These are phyloP conservation scores for Drosophila micromelanica DNA, from an alignment of 1,140 invertebrate genomes.

Conservation along the genomic window DNA sequence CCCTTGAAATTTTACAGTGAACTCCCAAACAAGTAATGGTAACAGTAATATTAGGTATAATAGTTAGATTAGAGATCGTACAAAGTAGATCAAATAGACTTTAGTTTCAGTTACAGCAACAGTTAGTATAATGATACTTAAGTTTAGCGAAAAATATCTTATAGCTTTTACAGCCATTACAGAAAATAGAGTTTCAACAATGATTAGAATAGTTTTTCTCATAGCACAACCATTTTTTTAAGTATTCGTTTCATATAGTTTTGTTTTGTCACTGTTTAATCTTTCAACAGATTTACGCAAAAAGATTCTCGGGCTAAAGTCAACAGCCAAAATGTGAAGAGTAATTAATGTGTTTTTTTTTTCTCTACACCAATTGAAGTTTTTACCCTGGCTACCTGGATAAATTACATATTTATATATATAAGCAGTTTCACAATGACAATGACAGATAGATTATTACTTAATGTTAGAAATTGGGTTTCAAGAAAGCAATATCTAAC, in stretches of 20 bases:
- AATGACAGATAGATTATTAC: slow-evolving; percentile 44
- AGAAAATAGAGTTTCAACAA: slow-evolving; percentile 64
- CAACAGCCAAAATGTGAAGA: slow-evolving; percentile 72
- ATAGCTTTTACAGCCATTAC: slow-evolving; percentile 29
- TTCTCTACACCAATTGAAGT: neutral
- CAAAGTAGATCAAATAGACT: slow-evolving; percentile 66
- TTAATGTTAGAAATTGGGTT: slow-evolving; percentile 9
- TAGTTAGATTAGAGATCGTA: slow-evolving; percentile 53
- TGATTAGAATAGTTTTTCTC: slow-evolving; percentile 56
- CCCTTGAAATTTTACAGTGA: slow-evolving; percentile 27
- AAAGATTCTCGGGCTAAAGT: slow-evolving; percentile 39
- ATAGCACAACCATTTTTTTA: slow-evolving; percentile 83
- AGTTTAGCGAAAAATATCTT: slow-evolving; percentile 35
- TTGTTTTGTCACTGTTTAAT: slow-evolving; percentile 13
- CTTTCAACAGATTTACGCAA: slow-evolving; percentile 27
- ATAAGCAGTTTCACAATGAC: slow-evolving; percentile 17
- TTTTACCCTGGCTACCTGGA: slow-evolving; percentile 73
- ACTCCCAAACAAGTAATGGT: slow-evolving; percentile 31
- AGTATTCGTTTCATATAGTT: slow-evolving; percentile 57
- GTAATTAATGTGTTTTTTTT: slow-evolving; percentile 40
- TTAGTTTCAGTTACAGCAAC: slow-evolving; percentile 63
- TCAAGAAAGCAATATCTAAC: slow-evolving; percentile 50
- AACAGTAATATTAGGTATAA: slow-evolving; percentile 17
- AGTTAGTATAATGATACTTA: slow-evolving; percentile 40
- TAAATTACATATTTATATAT: slow-evolving; percentile 30